Conservation (phyloP, 2,113 vertebrate genomes). For the Carassius gibelio region DNA sequence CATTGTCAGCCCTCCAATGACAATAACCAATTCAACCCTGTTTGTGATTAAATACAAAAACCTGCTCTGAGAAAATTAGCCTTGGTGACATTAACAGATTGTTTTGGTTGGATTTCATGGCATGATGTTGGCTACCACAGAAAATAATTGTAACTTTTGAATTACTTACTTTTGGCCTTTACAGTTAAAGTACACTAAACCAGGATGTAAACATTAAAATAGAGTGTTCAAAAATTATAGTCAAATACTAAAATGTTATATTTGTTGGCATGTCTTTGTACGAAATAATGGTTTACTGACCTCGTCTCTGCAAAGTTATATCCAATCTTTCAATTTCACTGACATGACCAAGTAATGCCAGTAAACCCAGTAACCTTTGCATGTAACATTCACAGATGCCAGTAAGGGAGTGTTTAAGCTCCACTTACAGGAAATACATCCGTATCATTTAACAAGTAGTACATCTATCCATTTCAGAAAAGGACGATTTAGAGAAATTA, state of each 20-base stretch:
- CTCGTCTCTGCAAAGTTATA: background rate
- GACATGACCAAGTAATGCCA: background rate
- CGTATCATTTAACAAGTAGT: background rate
- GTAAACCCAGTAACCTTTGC: background rate
- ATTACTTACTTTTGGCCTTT: background rate
- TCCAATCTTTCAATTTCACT: background rate
- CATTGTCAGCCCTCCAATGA: background rate
- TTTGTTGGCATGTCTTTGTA: background rate
- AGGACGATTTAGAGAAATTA: background rate
- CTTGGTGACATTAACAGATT: background rate
- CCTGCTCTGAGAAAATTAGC: background rate
- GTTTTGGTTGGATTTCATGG: background rate
- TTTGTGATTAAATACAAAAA: background rate
- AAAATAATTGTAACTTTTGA: background rate
- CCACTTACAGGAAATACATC: background rate
- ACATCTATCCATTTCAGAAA: background rate
- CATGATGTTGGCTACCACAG: background rate
- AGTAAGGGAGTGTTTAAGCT: background rate
- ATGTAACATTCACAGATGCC: background rate
- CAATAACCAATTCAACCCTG: background rate
- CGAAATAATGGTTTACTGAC: background rate
- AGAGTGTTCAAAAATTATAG: background rate
- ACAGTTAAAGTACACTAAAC: background rate
- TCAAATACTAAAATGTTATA: background rate
- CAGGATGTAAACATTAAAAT: conserved; percentile 4